Percentiles rank a stretch among this genome's conserved stretches.
These are phyloP conservation scores for Limnephilus auricula DNA, from an alignment of 2,888 invertebrate genomes.

Conservation along the genomic window DNA sequence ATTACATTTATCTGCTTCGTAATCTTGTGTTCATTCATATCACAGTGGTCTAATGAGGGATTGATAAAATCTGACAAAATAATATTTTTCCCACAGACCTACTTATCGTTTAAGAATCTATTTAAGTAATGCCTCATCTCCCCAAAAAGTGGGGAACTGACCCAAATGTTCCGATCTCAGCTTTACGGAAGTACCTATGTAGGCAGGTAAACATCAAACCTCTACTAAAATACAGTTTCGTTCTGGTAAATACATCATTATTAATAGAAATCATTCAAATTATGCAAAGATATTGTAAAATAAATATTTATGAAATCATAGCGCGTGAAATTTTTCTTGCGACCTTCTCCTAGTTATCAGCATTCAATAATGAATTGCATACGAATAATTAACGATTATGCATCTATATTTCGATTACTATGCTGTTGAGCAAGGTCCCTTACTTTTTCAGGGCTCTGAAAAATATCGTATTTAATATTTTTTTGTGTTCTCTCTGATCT, in stretches of 20 bases:
- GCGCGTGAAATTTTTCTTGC: not conserved
- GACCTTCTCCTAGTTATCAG: not conserved
- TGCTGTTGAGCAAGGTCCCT: not conserved
- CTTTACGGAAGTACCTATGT: not conserved
- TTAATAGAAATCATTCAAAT: not conserved
- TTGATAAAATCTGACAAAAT: not conserved
- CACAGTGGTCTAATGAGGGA: not conserved
- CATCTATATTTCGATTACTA: not conserved
- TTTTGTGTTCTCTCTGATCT: not conserved
- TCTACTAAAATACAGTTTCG: not conserved
- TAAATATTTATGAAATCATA: not conserved
- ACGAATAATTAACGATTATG: not conserved
- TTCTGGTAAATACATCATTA: not conserved
- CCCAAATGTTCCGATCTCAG: not conserved
- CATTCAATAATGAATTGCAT: not conserved
- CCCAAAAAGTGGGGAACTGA: not conserved
- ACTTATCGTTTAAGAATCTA: not conserved
- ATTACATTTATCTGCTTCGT: too few relatives aligned
- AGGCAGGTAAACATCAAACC: not conserved
- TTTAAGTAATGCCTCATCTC: not conserved
- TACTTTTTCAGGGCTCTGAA: not conserved
- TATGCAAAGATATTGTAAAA: not conserved
- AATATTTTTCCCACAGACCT: not conserved
- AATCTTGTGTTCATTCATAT: too few relatives aligned
- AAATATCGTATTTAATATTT: not conserved